Evolutionary conservation across 2,797 vertebrate species (phyloP), one percentile per base, ranked within the genome.

Genomic region (Characodon lateralis): DNA sequence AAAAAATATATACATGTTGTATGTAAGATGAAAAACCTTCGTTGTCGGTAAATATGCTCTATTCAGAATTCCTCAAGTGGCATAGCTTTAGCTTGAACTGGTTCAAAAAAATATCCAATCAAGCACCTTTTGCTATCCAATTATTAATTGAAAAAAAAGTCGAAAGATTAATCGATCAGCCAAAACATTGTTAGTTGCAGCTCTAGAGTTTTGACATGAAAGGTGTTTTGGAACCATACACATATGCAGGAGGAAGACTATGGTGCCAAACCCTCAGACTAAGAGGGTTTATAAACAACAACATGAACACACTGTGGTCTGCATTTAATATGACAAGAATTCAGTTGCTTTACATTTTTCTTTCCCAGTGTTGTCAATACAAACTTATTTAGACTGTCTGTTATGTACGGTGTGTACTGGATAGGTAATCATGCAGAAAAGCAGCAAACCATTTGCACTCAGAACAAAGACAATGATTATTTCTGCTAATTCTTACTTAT

Each of bases 341-440:
- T 72, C 63, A 61, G n/a, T 28, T 35, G 69, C 58, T 76, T 12
- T 58, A 12, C 8, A 10, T 51, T 70, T 24, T 82, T 78, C 73
- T 77, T n/a, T 80, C 53, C 22, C 68, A 39, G 59, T 51, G 39
- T 58, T 31, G 77, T 90, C 85, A 65, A 87, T 87, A 68, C 82
- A 61, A 61, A 31, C 59, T 18, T 26, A 61, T 61, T 61, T 31
- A 61, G 59, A 86, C 22, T 28, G 74, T 81, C 71, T 82, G 41
- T 75, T 82, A 50, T 78, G 68, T 66, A 18, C 75, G 88, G 72
- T 79, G 51, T 73, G 39, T 76, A 61, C 78, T 53, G 50, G 7
- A 26, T 22, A 61, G 68, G 76, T 58, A 70, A 51, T 73, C 5
- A 28, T 80, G 71, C 72, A 76, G 59, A 74, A 50, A 76, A 73